phyloP scores from a whole-genome alignment of 2,113 vertebrate species.

The Paraplagusia blochii region DNA sequence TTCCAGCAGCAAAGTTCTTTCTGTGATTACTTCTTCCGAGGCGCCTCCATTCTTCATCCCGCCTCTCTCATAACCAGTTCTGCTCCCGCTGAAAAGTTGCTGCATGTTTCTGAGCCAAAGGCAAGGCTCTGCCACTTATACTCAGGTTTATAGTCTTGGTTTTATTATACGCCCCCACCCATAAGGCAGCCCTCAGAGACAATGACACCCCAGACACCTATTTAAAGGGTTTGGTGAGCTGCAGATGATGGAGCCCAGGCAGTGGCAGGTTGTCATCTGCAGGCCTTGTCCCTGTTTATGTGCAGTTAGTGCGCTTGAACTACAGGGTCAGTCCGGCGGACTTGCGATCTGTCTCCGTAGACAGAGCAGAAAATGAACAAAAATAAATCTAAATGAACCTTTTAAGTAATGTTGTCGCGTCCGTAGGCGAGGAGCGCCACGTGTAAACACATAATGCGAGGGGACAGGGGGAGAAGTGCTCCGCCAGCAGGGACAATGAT shows the following conservation, averaged over 20 bases:
- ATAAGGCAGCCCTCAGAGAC: conserved; percentile 66
- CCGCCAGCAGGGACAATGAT: conserved; percentile 55
- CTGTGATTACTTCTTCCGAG: conserved; percentile 19
- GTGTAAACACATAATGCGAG: conserved; percentile 62
- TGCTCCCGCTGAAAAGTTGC: conserved; percentile 45
- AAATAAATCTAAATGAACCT: conserved; percentile 77
- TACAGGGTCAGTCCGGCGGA: conserved; percentile 48
- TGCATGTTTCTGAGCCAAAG: conserved; percentile 33
- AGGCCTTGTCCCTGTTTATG: conserved; percentile 69
- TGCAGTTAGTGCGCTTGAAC: conserved; percentile 66
- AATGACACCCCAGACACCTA: conserved; percentile 68
- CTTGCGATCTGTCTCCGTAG: conserved; percentile 40
- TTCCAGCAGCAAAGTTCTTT: conserved; percentile 30
- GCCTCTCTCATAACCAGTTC: neutral
- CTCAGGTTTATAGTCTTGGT: conserved; percentile 62
- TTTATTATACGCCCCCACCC: conserved; percentile 65
- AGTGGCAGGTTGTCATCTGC: conserved; percentile 65
- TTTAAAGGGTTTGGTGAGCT: conserved; percentile 60
- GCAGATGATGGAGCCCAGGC: conserved; percentile 53
- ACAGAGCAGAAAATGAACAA: conserved; percentile 62
- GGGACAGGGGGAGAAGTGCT: conserved; percentile 67
- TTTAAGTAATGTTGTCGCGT: conserved; percentile 60
- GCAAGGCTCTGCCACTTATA: conserved; percentile 58
- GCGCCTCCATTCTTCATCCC: neutral
- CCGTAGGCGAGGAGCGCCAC: conserved; percentile 38